Evolutionary conservation across 2,888 invertebrate species (phyloP), one percentile per base, ranked within the genome.

Genomic region (Deilephila porcellus): DNA sequence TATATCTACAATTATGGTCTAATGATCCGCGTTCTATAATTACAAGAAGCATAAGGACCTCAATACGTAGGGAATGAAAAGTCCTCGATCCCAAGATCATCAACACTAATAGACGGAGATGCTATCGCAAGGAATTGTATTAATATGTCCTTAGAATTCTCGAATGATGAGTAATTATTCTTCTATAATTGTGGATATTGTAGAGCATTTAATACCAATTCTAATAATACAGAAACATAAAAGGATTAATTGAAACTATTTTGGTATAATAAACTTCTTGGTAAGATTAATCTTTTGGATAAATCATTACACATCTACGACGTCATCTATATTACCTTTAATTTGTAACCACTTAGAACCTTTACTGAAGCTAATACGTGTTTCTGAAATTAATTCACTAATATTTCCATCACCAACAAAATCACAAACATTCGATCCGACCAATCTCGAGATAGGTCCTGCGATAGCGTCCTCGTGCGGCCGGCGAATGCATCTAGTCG

Each of bases 401-500:
- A n/a, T n/a, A n/a, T n/a, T 45, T 11, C 14, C 14, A 45, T 56
- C 56, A 19, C 19, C 4, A 37, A 37, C 37, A 45, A 32, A 29
- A 29, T 32, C 32, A 17, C 20, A 17, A 67, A 52, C 14, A 64
- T 64, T 52, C 45, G 45, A 20, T 64, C 64, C n/a, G 25, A 20
- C 37, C 7, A 45, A 73, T 73, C 73, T 76, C 79, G 77, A 80
- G 88, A 89, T 86, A 79, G 83, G 86, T 88, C 89, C 83, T 77
- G 76, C 75, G 81, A 76, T 79, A 76, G n/a, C 79, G 78, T 77
- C 83, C 82, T 80, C 80, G 86, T 89, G 83, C 78, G 83, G 72
- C 84, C 81, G 76, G 80, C 80, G 83, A 78, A 83, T 88, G 91
- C 90, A 89, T 91, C 92, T 91, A 88, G 89, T 87, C 85, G 82